These are phyloP conservation scores for Congeria kusceri DNA, from an alignment of 2,888 invertebrate species.

Conservation along the genomic window DNA sequence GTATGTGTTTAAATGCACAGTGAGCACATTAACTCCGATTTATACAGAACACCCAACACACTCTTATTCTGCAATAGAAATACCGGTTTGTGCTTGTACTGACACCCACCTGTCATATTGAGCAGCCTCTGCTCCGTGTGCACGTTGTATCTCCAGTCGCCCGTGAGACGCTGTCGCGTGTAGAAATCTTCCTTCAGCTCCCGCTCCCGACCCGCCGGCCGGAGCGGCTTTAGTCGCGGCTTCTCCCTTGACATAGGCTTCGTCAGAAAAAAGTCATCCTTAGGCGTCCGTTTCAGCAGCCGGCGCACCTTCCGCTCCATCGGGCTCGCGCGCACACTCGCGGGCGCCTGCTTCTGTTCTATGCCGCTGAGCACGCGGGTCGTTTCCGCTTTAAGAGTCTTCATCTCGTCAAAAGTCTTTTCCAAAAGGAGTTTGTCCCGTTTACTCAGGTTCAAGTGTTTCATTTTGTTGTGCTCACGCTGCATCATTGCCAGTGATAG, in stretches of 20 bases:
- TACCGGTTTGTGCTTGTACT: no score
- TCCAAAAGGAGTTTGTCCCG: slow-evolving; percentile 22
- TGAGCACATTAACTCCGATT: no score
- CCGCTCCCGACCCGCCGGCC: not conserved
- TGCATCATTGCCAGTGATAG: slow-evolving; percentile 26
- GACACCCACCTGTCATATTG: not conserved
- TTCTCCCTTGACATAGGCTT: slow-evolving; percentile 13
- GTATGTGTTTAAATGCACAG: no score
- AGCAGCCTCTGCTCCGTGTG: not conserved
- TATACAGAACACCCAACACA: no score
- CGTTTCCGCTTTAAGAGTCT: slow-evolving; percentile 21
- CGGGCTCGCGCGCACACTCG: not conserved
- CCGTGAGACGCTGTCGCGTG: not conserved
- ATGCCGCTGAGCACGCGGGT: slow-evolving; percentile 6
- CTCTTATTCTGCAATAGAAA: no score
- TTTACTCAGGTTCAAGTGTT: slow-evolving; percentile 19
- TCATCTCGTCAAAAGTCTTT: slow-evolving; percentile 27
- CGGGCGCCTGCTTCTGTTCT: not conserved
- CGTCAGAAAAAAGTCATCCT: slow-evolving; percentile 6
- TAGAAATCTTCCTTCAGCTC: not conserved
- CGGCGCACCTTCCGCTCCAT: slow-evolving; percentile 13
- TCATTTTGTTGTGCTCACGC: slow-evolving; percentile 16
- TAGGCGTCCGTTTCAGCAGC: not conserved
- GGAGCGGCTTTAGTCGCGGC: slow-evolving; percentile 14
- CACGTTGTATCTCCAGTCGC: slow-evolving; percentile 8